phyloP scores from a whole-genome alignment of 2,888 invertebrate genomes.

The Apamea anceps region DNA sequence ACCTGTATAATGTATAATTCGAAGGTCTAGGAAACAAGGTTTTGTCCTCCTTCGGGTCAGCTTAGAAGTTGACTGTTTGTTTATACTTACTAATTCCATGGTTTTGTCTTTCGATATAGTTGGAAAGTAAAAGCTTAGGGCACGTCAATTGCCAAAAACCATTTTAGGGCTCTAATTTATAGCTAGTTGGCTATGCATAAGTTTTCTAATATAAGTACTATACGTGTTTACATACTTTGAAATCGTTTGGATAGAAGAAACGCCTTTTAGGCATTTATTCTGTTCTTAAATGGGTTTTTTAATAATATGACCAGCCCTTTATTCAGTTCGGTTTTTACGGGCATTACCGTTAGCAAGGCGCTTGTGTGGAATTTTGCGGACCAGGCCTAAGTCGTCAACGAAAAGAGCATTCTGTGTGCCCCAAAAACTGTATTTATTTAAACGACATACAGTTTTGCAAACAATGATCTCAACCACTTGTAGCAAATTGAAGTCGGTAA shows the following conservation, averaged over 20 bases:
- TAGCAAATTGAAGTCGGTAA: constrained; percentile 46
- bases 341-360: background rate
- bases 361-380: background rate
- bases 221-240: background rate
- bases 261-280: background rate
- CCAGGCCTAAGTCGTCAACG: no score
- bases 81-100: background rate
- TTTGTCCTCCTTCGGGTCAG: background rate
- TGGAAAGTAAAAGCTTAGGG: background rate
- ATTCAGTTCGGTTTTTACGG: background rate
- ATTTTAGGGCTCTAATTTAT: background rate
- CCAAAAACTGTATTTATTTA: constrained; percentile 35
- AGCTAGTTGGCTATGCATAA: background rate
- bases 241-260: background rate
- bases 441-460: constrained; percentile 36
- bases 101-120: background rate
- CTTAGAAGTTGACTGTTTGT: background rate
- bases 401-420: constrained; percentile 1
- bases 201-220: background rate
- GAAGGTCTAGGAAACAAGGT: no score
- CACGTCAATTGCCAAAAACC: background rate
- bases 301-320: background rate
- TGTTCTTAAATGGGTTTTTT: background rate
- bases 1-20: background rate
- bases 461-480: constrained; percentile 57